Percentiles rank a stretch among this genome's conserved stretches.
phyloP scores from a whole-genome alignment of 2,888 invertebrate genomes.

The Phragmatobia fuliginosa region DNA sequence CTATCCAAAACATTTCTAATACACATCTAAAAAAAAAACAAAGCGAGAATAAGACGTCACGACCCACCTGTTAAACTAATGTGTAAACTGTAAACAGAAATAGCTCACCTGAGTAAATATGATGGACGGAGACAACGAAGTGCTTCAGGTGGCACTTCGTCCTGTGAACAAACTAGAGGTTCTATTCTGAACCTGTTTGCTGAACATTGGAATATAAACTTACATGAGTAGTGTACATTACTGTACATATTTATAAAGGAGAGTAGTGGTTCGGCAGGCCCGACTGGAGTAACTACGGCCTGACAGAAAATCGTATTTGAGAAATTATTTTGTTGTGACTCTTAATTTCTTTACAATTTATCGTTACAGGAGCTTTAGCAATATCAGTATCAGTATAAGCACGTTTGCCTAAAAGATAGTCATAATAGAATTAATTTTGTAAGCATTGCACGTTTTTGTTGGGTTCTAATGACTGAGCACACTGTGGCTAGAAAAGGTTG shows the following conservation, averaged over 20 bases:
- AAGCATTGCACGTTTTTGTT: too few species aligned
- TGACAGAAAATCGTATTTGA: neutral
- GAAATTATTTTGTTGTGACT: too few species aligned
- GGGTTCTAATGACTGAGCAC: too few species aligned
- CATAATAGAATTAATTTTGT: too few species aligned
- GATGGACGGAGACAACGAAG: constrained; percentile 13
- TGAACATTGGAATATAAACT: neutral
- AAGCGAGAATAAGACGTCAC: constrained; percentile 42
- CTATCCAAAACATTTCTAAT: neutral
- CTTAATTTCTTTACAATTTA: too few species aligned
- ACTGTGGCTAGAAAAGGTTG: too few species aligned
- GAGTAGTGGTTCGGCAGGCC: neutral
- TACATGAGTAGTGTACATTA: neutral
- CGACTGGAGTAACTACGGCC: neutral
- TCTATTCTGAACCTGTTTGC: constrained; percentile 1
- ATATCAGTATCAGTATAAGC: too few species aligned
- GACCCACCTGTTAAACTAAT: constrained; percentile 57
- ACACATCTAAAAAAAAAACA: constrained; percentile 15
- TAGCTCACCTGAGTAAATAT: constrained; percentile 60
- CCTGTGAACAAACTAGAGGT: constrained; percentile 26
- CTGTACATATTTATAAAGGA: neutral
- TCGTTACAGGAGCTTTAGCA: too few species aligned
- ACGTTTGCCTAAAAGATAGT: too few species aligned
- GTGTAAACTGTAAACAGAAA: constrained; percentile 49
- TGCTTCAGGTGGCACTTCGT: constrained; percentile 16